Percentiles rank a stretch among this genome's conserved stretches.
These are phyloP conservation scores for Sarcophilus harrisii DNA, from an alignment of 2,797 vertebrate genomes.

Conservation along the genomic window DNA sequence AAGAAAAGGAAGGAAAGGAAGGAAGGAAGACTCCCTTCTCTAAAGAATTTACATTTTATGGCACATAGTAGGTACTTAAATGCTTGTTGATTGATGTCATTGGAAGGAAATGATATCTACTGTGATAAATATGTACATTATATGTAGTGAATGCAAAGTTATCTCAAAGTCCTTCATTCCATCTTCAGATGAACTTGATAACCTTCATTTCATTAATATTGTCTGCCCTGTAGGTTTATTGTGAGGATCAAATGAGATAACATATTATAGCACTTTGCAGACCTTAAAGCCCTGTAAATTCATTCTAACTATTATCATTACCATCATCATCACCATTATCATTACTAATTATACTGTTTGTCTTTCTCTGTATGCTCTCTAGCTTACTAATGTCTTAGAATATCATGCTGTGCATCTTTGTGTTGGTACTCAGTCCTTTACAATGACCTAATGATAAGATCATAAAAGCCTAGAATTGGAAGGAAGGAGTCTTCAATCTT, in stretches of 20 bases:
- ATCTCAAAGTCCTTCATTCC: not conserved
- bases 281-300: not conserved
- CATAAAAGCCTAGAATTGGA: constrained; percentile 10
- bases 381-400: not conserved
- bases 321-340: not conserved
- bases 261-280: not conserved
- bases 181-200: not conserved
- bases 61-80: not conserved
- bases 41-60: not conserved
- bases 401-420: not conserved
- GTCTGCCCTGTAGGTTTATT: not conserved
- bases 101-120: not conserved
- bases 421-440: not conserved
- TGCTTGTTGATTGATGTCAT: not conserved
- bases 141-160: not conserved
- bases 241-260: not conserved
- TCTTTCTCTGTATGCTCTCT: not conserved
- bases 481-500: not conserved
- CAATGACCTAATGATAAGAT: not conserved
- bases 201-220: not conserved
- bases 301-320: not conserved
- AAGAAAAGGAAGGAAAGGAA: no score
- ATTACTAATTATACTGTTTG: not conserved
- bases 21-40: no score
- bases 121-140: not conserved